Conservation (phyloP, 2,113 vertebrate genomes). For the Tautogolabrus adspersus region DNA sequence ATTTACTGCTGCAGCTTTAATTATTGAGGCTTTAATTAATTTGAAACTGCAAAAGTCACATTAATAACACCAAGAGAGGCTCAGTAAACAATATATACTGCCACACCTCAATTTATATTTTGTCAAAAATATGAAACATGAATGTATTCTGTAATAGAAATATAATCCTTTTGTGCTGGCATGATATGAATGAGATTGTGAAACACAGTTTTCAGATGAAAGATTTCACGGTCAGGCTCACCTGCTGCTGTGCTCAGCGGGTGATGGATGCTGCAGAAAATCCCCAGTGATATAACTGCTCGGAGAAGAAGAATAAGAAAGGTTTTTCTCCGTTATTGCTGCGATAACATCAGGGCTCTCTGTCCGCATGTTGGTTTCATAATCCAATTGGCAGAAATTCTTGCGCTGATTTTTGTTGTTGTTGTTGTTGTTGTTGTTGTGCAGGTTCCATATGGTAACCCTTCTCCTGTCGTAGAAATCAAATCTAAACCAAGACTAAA, state of each 20-base stretch:
- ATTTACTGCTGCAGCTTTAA: constrained; percentile 77
- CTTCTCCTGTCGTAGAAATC: not conserved
- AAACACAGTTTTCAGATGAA: constrained; percentile 1
- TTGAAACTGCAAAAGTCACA: constrained; percentile 84
- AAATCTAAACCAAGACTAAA: not conserved
- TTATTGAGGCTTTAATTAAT: constrained; percentile 82
- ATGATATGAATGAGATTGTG: not conserved
- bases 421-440: not conserved
- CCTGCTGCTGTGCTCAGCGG: constrained; percentile 85
- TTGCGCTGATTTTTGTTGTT: not conserved
- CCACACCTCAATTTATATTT: not conserved
- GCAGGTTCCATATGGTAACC: not conserved
- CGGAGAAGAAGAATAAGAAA: constrained; percentile 71
- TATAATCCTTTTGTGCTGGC: not conserved
- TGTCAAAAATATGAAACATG: constrained; percentile 29
- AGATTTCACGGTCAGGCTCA: constrained; percentile 74
- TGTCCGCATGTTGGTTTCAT: not conserved
- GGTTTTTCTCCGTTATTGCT: constrained; percentile 6
- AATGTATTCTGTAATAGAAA: constrained; percentile 79
- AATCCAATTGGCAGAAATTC: not conserved
- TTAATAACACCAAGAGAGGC: constrained; percentile 57
- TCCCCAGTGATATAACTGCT: constrained; percentile 86
- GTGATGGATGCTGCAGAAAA: constrained; percentile 87
- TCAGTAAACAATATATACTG: not conserved
- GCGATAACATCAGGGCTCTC: constrained; percentile 8